Base-by-base conservation (phyloP, 2,888 invertebrate species). In the Julus scanicus region DNA sequence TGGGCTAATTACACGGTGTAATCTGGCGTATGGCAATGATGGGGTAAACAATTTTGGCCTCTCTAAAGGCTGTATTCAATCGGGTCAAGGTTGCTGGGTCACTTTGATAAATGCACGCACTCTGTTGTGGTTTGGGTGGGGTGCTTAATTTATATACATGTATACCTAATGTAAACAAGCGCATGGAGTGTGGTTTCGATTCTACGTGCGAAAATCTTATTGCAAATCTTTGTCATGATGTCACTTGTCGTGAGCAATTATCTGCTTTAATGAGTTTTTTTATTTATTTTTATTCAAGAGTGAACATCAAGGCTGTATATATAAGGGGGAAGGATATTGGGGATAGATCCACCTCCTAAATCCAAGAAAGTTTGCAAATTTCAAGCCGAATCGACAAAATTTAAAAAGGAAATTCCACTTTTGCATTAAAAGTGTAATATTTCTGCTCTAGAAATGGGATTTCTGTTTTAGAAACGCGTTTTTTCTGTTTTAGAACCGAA, bases 11-110 rank as follows among this genome's bases (percentile, higher is more conserved):
- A 3, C 17, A 63, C n/a, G 5, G 11, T 63, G 63, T 63, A 17
- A 17, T 5, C 3, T 63, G 17, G 3, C n/a, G 63, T n/a, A 63
- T n/a, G 17, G 17, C n/a, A n/a, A 17, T 63, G n/a, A 63, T 63
- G 17, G 17, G 1, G n/a, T 63, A 63, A 63, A 63, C 63, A 63
- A 63, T 63, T 63, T 63, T n/a, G 63, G n/a, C 63, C 11, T 63
- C 63, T 63, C n/a, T 6, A n/a, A 63, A 63, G 63, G 3, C 63
- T 63, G n/a, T n/a, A 17, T n/a, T 63, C 63, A n/a, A 63, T 5
- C 63, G n/a, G 63, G n/a, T 63, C 63, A 63, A 63, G 63, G 63
- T 63, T 63, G n/a, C n/a, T 17, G n/a, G 63, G 63, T 63, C 53
- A 53, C 53, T 15, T 11, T 9, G 53, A 53, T 53, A 4, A 11